Evolutionary conservation across 2,888 invertebrate genomes (phyloP).

Genomic region (Orthosia cruda): DNA sequence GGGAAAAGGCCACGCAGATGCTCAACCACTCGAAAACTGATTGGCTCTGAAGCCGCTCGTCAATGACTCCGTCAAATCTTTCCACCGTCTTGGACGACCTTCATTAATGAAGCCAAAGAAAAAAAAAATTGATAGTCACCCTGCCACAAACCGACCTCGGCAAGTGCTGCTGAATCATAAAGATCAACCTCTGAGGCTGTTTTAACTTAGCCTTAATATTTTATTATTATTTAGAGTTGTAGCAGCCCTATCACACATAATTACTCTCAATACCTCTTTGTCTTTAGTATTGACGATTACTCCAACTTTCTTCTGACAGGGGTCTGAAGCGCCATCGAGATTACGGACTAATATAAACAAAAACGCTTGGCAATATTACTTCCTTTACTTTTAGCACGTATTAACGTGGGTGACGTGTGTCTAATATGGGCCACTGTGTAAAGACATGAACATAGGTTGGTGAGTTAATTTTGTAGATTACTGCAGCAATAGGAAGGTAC

Average conservation of each 20-base stretch:
- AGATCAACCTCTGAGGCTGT: too few relatives aligned
- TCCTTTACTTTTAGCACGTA: conserved; percentile 24
- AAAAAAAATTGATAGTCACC: too few relatives aligned
- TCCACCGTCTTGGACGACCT: too few relatives aligned
- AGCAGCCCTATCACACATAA: conserved; percentile 53
- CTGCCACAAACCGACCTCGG: too few relatives aligned
- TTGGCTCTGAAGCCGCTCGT: too few relatives aligned
- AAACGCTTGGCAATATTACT: conserved; percentile 34
- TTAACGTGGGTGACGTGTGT: conserved; percentile 19
- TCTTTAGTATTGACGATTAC: conserved; percentile 52
- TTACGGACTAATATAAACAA: conserved; percentile 51
- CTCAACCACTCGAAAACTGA: too few relatives aligned
- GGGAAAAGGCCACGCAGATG: too few relatives aligned
- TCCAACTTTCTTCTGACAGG: conserved; percentile 56
- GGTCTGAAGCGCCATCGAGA: conserved; percentile 46
- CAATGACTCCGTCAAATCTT: too few relatives aligned
- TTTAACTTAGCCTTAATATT: too few relatives aligned
- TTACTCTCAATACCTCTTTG: conserved; percentile 58
- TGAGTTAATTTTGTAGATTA: neutral
- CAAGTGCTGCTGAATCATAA: too few relatives aligned
- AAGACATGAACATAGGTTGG: neutral
- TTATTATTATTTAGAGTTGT: neutral
- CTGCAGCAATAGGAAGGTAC: neutral
- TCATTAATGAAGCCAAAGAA: too few relatives aligned
- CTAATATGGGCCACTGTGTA: conserved; percentile 22